phyloP scores from a whole-genome alignment of 2,888 invertebrate species.

The Andrena fulva region DNA sequence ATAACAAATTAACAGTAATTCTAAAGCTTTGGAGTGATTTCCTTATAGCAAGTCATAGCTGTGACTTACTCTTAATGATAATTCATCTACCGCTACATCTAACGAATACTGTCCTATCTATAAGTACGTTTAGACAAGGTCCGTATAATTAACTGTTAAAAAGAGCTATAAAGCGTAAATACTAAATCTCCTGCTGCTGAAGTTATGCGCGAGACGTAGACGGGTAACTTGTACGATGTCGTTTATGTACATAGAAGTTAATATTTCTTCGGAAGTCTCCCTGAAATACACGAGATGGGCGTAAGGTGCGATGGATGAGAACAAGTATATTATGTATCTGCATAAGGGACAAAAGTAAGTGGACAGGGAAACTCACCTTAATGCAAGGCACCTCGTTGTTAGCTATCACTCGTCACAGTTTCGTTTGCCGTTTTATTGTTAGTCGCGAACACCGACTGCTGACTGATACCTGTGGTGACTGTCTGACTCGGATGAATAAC shows the following conservation, averaged over 20 bases:
- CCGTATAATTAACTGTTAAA: conserved; percentile 66
- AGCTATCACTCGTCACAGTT: conserved; percentile 81
- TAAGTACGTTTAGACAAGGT: conserved; percentile 81
- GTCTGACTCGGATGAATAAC: conserved; percentile 81
- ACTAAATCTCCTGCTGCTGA: conserved; percentile 64
- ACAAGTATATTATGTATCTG: no score
- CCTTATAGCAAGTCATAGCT: conserved; percentile 66
- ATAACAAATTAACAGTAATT: conserved; percentile 80
- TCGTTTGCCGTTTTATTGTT: conserved; percentile 78
- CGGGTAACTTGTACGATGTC: conserved; percentile 73
- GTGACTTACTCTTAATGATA: conserved; percentile 71
- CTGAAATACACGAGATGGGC: conserved; percentile 43
- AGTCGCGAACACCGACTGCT: conserved; percentile 72
- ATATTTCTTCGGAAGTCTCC: conserved; percentile 66
- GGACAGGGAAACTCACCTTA: conserved; percentile 53
- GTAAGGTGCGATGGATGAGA: not conserved
- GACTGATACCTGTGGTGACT: conserved; percentile 74
- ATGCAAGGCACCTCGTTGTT: conserved; percentile 76
- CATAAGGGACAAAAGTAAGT: not conserved
- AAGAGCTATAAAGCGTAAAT: conserved; percentile 73
- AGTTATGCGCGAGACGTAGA: conserved; percentile 63
- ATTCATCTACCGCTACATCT: conserved; percentile 72
- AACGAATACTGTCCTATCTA: conserved; percentile 83
- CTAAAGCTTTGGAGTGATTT: conserved; percentile 83
- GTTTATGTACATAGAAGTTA: conserved; percentile 73